Evolutionary conservation across 1,140 invertebrate species (phyloP).

Genomic region (Holotrichia oblita): DNA sequence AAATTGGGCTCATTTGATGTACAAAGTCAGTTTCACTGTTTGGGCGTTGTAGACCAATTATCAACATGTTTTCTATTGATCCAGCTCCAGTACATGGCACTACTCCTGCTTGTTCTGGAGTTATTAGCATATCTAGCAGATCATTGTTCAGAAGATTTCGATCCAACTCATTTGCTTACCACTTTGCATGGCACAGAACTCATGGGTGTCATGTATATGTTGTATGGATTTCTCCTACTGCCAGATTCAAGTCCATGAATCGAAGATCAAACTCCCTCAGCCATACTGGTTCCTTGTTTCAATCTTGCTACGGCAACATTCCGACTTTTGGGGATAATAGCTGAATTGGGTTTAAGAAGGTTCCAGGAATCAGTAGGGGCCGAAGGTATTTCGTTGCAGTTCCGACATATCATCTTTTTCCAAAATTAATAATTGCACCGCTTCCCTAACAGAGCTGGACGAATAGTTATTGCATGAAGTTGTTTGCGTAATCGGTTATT

Average conservation of each 20-base stretch:
- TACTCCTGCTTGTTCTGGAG: constrained; percentile 61
- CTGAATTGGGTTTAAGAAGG: constrained; percentile 76
- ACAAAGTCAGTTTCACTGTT: constrained; percentile 77
- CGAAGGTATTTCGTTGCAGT: constrained; percentile 86
- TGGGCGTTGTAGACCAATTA: constrained; percentile 76
- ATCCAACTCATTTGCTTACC: constrained; percentile 59
- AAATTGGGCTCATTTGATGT: too few species aligned
- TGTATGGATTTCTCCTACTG: constrained; percentile 79
- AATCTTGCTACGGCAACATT: constrained; percentile 71
- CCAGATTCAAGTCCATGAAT: constrained; percentile 71
- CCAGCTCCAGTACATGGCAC: constrained; percentile 70
- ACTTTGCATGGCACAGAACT: constrained; percentile 75
- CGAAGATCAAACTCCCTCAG: constrained; percentile 60
- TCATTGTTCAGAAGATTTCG: constrained; percentile 58
- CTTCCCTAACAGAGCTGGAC: constrained; percentile 53
- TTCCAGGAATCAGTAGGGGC: constrained; percentile 83
- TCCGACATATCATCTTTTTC: constrained; percentile 76
- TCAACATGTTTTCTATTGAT: constrained; percentile 73
- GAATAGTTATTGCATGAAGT: constrained; percentile 75
- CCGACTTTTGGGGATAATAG: constrained; percentile 76
- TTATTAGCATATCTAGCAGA: constrained; percentile 68
- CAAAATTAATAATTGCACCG: constrained; percentile 56
- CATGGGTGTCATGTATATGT: constrained; percentile 77
- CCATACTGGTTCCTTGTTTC: constrained; percentile 59
- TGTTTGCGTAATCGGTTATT: constrained; percentile 82